Evolutionary conservation across 2,113 vertebrate species (phyloP).

Genomic region (Columbina picui): DNA sequence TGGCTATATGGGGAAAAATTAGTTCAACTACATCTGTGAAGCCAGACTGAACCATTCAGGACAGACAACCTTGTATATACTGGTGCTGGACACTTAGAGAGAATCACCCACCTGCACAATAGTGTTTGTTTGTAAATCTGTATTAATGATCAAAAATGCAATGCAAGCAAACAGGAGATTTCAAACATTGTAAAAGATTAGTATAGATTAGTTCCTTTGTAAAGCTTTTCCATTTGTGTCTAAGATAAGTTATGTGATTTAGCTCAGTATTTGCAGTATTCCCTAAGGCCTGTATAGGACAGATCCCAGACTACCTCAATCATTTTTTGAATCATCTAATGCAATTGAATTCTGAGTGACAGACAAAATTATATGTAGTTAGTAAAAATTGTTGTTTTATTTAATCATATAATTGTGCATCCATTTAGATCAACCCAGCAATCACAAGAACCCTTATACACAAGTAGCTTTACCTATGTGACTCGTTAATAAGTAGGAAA

Average conservation of each 20-base stretch:
- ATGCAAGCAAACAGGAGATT: not conserved
- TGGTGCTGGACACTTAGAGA: not conserved
- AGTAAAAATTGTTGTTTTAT: constrained; percentile 49
- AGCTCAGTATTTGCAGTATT: constrained; percentile 1
- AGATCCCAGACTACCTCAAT: constrained; percentile 13
- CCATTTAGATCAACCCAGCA: constrained; percentile 52
- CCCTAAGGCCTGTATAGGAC: not conserved
- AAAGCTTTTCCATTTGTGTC: not conserved
- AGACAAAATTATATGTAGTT: constrained; percentile 49
- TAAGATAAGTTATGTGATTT: not conserved
- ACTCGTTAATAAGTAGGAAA: not conserved
- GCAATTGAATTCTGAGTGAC: constrained; percentile 56
- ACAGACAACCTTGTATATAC: not conserved
- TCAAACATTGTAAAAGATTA: not conserved
- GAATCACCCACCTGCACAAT: not conserved
- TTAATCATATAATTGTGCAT: constrained; percentile 63
- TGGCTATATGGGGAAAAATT: not conserved
- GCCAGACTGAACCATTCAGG: not conserved
- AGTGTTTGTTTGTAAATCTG: not conserved
- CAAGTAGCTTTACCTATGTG: constrained; percentile 49
- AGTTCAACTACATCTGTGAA: not conserved
- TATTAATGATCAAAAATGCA: not conserved
- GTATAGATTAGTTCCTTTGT: not conserved
- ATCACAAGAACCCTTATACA: constrained; percentile 33
- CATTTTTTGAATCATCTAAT: constrained; percentile 47